Evolutionary conservation across 2,888 invertebrate genomes (phyloP).

Genomic region (Clunio marinus): DNA sequence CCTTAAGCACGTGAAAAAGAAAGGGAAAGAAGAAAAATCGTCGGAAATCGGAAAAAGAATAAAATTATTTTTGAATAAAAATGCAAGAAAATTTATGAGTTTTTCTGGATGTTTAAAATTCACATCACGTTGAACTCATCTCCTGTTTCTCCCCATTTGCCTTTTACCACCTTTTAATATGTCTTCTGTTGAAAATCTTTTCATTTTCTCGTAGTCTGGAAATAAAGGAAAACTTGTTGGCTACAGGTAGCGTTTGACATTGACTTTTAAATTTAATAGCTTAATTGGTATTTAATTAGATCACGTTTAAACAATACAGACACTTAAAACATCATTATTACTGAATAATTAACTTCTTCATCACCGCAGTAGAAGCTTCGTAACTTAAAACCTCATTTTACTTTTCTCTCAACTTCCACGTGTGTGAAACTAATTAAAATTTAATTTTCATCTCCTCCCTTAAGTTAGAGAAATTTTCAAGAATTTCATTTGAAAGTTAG

Average conservation of each 20-base stretch:
- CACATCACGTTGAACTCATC: slow-evolving; percentile 4
- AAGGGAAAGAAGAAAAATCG: slow-evolving; percentile 20
- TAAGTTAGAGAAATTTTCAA: neutral
- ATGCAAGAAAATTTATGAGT: slow-evolving; percentile 18
- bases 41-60: slow-evolving; percentile 4
- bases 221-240: too few relatives aligned
- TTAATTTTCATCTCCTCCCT: slow-evolving; percentile 28
- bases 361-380: too few relatives aligned
- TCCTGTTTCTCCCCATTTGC: slow-evolving; percentile 23
- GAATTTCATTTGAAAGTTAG: neutral
- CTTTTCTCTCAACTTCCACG: slow-evolving; percentile 2
- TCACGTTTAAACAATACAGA: neutral
- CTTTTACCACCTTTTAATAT: too few relatives aligned
- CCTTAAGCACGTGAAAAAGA: slow-evolving; percentile 4
- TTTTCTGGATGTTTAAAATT: neutral
- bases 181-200: too few relatives aligned
- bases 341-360: too few relatives aligned
- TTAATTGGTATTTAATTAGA: neutral
- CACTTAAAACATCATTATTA: too few relatives aligned
- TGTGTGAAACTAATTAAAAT: slow-evolving; percentile 33
- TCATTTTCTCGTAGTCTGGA: too few relatives aligned
- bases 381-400: neutral
- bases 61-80: slow-evolving; percentile 31
- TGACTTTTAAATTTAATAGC: neutral
- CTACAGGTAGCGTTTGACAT: too few relatives aligned